Evolutionary conservation across 2,113 vertebrate species (phyloP).

Genomic region (Eretmochelys imbricata): DNA sequence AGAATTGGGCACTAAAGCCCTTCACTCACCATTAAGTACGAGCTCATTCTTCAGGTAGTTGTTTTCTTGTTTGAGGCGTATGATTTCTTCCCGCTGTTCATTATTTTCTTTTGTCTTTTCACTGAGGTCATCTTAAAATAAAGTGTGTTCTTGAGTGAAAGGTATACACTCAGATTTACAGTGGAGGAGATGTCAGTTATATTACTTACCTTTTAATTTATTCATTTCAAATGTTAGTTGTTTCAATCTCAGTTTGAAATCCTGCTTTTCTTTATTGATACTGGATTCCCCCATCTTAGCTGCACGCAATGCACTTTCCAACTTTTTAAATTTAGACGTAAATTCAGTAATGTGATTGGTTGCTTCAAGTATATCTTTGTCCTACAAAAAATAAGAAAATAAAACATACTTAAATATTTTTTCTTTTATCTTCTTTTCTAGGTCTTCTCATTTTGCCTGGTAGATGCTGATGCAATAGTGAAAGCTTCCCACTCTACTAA

Average conservation of each 20-base stretch:
- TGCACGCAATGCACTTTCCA: conserved; percentile 75
- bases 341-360: conserved; percentile 82
- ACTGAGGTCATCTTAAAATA: conserved; percentile 83
- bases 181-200: background rate
- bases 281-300: conserved; percentile 73
- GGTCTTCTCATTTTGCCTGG: background rate
- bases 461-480: background rate
- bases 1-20: background rate
- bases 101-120: conserved; percentile 87
- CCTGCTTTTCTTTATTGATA: conserved; percentile 80
- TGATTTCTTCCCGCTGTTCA: conserved; percentile 86
- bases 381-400: conserved; percentile 72
- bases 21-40: conserved; percentile 77
- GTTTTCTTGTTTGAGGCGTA: conserved; percentile 88
- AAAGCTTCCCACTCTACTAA: background rate
- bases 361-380: conserved; percentile 85
- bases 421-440: background rate
- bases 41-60: conserved; percentile 82
- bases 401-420: background rate
- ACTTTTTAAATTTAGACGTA: conserved; percentile 76
- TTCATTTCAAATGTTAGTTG: conserved; percentile 74
- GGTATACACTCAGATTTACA: background rate
- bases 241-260: conserved; percentile 78
- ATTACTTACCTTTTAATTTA: conserved; percentile 83
- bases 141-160: conserved; percentile 1